These are phyloP conservation scores for Atopsyche davidsoni DNA, from an alignment of 1,140 invertebrate species.

Conservation along the genomic window DNA sequence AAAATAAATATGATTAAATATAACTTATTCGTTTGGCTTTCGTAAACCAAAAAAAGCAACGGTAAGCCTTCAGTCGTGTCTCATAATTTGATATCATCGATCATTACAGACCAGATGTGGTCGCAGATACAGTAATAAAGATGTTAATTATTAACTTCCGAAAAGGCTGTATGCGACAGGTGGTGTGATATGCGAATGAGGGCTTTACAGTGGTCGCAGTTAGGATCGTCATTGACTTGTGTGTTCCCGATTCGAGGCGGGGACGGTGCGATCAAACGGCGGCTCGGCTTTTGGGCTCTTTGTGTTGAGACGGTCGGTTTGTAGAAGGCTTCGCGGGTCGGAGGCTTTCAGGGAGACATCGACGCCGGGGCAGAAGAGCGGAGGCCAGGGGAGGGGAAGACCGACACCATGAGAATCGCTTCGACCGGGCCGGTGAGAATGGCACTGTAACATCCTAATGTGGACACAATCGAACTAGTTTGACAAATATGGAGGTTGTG, in stretches of 20 bases:
- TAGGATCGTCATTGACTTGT: not conserved
- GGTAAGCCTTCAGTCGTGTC: constrained; percentile 23
- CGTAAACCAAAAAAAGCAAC: constrained; percentile 9
- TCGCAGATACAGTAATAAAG: constrained; percentile 28
- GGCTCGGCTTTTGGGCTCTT: constrained; percentile 9
- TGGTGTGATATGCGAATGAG: not conserved
- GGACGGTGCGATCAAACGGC: constrained; percentile 19
- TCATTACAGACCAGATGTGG: constrained; percentile 24
- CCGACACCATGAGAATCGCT: no score
- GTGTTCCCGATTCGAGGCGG: not conserved
- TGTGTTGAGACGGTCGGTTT: constrained; percentile 14
- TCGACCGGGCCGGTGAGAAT: no score
- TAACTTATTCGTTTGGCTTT: no score
- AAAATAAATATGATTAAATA: no score
- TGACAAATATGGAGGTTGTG: no score
- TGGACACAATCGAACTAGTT: no score
- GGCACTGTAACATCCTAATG: no score
- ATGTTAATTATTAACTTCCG: constrained; percentile 16
- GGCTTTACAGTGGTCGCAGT: not conserved
- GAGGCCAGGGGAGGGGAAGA: no score
- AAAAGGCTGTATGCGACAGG: constrained; percentile 8
- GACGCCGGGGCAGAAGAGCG: constrained; percentile 15
- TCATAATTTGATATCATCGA: constrained; percentile 29
- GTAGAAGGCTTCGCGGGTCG: constrained; percentile 8
- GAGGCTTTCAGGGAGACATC: constrained; percentile 10